These are phyloP conservation scores for Dicroscelio sp. DNA, from an alignment of 2,888 invertebrate genomes.

Conservation along the genomic window DNA sequence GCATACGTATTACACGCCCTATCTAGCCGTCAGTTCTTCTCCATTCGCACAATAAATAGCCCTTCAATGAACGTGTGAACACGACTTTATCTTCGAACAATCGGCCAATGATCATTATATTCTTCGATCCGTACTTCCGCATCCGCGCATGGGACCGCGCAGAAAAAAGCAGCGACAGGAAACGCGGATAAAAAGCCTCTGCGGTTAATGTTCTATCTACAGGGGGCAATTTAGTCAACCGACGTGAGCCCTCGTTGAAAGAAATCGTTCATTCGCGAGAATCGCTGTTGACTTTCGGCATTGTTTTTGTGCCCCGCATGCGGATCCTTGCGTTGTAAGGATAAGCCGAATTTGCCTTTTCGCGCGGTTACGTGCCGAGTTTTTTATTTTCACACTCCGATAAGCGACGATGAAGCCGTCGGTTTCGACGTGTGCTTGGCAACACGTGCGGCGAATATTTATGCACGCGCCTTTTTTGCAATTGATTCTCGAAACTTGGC, in stretches of 20 bases:
- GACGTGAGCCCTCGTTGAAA: conserved; percentile 21
- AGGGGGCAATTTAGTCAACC: conserved; percentile 74
- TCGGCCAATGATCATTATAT: conserved; percentile 72
- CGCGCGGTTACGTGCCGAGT: conserved; percentile 47
- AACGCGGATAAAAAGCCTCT: conserved; percentile 67
- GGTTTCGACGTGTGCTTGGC: conserved; percentile 65
- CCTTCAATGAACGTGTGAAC: conserved; percentile 77
- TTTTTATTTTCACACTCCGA: conserved; percentile 65
- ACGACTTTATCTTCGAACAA: conserved; percentile 68
- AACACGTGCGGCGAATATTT: conserved; percentile 75
- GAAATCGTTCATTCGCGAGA: conserved; percentile 56
- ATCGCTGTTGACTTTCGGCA: conserved; percentile 1
- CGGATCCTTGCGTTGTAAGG: conserved; percentile 37
- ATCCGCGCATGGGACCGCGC: conserved; percentile 66
- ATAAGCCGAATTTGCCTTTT: conserved; percentile 58
- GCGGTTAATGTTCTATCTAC: conserved; percentile 53
- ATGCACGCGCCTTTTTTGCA: conserved; percentile 60
- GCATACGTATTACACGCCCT: conserved; percentile 28
- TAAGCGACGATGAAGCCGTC: conserved; percentile 63
- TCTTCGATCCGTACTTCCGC: conserved; percentile 76
- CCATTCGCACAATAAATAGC: conserved; percentile 57
- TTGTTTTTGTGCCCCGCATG: conserved; percentile 50
- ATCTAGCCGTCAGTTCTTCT: conserved; percentile 39
- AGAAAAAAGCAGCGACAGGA: conserved; percentile 65
- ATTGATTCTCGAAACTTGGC: conserved; percentile 59